Conservation (phyloP, 1,140 invertebrate species). For the Penaeus japonicus region DNA sequence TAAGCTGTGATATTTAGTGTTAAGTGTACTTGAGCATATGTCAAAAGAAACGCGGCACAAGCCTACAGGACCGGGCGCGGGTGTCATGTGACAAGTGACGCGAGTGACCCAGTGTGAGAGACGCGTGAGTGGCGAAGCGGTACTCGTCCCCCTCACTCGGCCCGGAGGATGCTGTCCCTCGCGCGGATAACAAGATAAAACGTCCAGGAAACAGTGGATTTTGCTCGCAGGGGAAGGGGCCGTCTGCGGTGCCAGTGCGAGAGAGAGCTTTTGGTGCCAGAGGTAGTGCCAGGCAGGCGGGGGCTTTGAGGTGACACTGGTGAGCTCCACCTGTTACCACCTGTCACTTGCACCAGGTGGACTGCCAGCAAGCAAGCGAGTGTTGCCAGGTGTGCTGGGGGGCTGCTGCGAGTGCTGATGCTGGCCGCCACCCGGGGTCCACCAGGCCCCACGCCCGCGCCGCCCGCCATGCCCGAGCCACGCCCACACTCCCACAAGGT, state of each 20-base stretch:
- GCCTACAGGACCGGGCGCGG: no score
- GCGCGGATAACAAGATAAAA: no score
- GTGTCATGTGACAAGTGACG: no score
- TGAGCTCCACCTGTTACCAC: not conserved
- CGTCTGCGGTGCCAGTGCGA: no score
- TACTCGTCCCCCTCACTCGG: no score
- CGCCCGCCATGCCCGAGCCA: conserved; percentile 46
- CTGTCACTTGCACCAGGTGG: conserved; percentile 14
- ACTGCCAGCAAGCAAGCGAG: not conserved
- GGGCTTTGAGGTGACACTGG: not conserved
- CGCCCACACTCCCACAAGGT: conserved; percentile 54
- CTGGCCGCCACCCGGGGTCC: conserved; percentile 51
- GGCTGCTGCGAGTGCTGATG: conserved; percentile 42
- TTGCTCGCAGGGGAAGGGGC: no score
- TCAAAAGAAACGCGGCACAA: conserved; percentile 6
- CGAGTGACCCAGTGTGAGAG: no score
- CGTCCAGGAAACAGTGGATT: no score
- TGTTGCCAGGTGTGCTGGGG: conserved; percentile 4
- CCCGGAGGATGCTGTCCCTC: no score
- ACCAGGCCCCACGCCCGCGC: conserved; percentile 50
- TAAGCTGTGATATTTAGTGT: conserved; percentile 46
- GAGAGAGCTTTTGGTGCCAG: no score
- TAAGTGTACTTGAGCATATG: conserved; percentile 29
- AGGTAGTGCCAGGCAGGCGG: not conserved
- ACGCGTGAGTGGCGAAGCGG: no score